Conservation (phyloP, 2,888 invertebrate genomes). For the Oligia latruncula region DNA sequence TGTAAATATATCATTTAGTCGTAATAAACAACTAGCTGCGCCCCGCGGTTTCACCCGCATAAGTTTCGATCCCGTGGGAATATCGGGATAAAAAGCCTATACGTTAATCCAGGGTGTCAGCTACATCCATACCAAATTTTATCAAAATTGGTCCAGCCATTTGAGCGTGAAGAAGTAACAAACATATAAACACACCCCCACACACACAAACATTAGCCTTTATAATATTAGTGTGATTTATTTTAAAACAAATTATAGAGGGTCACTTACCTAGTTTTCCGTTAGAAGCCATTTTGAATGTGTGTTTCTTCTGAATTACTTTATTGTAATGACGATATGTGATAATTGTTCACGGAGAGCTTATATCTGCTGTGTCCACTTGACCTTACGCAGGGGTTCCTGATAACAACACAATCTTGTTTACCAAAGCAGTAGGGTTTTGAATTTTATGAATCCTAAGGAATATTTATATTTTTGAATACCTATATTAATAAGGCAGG, state of each 20-base stretch:
- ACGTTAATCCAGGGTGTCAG: no score
- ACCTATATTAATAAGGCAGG: not conserved
- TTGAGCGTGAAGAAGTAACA: no score
- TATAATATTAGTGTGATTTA: not conserved
- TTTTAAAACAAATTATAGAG: not conserved
- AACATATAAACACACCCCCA: no score
- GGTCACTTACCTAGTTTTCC: conserved; percentile 85
- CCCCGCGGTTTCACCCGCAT: no score
- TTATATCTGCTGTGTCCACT: conserved; percentile 68
- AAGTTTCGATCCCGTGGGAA: no score
- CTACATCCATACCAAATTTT: no score
- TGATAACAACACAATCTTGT: conserved; percentile 82
- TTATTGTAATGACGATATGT: conserved; percentile 73
- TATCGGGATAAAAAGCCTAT: no score
- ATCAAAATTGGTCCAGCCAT: no score
- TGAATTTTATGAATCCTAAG: conserved; percentile 15
- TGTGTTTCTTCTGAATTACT: conserved; percentile 63
- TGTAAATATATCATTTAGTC: not conserved
- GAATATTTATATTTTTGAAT: not conserved
- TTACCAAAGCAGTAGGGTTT: conserved; percentile 76
- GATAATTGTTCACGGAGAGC: conserved; percentile 64
- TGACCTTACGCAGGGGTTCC: conserved; percentile 87
- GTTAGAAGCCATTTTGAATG: conserved; percentile 83
- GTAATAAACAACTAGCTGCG: not conserved
- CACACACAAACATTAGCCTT: no score